Percentiles rank a stretch among this genome's conserved stretches.
Evolutionary conservation across 2,888 invertebrate species (phyloP).

Genomic region (Philonicus albiceps): DNA sequence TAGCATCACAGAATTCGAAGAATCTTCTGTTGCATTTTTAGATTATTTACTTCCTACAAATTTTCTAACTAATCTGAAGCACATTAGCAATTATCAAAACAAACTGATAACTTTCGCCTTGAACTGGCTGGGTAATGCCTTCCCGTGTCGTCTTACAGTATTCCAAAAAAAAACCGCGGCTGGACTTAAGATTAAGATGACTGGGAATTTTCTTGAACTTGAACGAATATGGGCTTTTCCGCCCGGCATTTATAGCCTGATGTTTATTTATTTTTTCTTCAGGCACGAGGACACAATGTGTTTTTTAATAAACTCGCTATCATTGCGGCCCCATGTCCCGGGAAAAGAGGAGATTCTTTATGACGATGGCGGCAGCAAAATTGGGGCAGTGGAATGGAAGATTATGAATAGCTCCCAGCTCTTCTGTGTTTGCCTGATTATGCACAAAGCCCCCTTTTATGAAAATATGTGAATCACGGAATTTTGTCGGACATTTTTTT

Average conservation of each 20-base stretch:
- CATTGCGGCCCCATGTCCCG: background rate
- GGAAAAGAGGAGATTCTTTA: background rate
- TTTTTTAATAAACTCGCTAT: constrained; percentile 11
- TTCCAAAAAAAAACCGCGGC: background rate
- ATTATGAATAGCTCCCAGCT: background rate
- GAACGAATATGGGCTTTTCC: background rate
- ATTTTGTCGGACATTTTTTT: background rate
- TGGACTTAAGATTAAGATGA: background rate
- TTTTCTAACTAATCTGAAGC: background rate
- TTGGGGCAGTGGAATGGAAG: constrained; percentile 7
- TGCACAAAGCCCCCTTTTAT: background rate
- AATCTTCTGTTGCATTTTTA: background rate
- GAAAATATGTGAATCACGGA: background rate
- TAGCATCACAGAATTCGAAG: background rate
- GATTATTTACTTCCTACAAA: background rate
- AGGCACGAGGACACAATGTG: background rate
- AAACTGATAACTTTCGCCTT: background rate
- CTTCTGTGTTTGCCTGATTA: background rate
- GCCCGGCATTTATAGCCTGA: background rate
- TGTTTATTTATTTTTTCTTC: background rate
- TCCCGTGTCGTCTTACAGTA: background rate
- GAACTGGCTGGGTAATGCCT: background rate
- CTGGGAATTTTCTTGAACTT: background rate
- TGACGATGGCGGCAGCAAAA: background rate
- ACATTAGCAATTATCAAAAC: background rate